Percentiles rank a stretch among this genome's conserved stretches.
phyloP scores from a whole-genome alignment of 2,113 vertebrate genomes.

The Oenanthe melanoleuca region DNA sequence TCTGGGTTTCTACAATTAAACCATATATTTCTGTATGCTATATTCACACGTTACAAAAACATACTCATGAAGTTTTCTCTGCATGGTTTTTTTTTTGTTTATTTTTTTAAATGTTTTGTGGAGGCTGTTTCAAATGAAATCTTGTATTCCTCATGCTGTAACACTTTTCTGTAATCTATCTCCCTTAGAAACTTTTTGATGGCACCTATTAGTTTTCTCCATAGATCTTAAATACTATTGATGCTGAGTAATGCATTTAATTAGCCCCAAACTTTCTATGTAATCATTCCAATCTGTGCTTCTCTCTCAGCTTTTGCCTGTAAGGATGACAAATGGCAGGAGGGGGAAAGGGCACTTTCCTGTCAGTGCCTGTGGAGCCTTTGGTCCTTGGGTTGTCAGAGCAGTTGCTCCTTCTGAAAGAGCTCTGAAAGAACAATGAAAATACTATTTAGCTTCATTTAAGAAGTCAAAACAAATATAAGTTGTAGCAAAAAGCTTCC shows the following conservation, averaged over 20 bases:
- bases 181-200: conserved; percentile 68
- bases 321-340: conserved; percentile 66
- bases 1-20: background rate
- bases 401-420: background rate
- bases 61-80: background rate
- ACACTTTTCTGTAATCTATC: conserved; percentile 74
- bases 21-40: background rate
- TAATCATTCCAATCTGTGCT: conserved; percentile 81
- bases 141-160: conserved; percentile 62
- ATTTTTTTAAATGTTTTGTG: background rate
- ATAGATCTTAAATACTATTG: conserved; percentile 65
- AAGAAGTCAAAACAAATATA: background rate
- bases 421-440: background rate
- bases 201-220: conserved; percentile 72
- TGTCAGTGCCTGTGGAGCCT: conserved; percentile 31
- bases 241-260: conserved; percentile 77
- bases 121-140: conserved; percentile 5
- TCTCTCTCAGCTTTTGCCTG: conserved; percentile 56
- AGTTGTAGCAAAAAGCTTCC: background rate
- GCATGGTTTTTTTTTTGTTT: too few relatives aligned
- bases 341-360: conserved; percentile 68
- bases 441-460: background rate
- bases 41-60: background rate
- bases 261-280: conserved; percentile 65
- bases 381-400: background rate